Conservation (phyloP, 2,888 invertebrate species). For the Hofmannophila pseudospretella region DNA sequence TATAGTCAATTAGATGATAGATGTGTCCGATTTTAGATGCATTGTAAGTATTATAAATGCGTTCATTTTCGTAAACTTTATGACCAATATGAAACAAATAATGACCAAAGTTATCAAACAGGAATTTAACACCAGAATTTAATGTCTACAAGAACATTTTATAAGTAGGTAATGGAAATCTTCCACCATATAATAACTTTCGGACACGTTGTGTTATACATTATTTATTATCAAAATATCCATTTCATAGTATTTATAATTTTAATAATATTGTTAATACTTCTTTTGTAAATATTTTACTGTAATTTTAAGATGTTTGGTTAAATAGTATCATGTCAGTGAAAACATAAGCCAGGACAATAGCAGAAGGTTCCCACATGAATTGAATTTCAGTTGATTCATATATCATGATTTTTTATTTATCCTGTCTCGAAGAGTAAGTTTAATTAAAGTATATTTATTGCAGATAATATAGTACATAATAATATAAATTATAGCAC, state of each 20-base stretch:
- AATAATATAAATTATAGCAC: constrained; percentile 51
- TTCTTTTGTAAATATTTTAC: constrained; percentile 68
- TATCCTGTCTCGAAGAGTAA: constrained; percentile 39
- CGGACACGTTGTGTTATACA: constrained; percentile 63
- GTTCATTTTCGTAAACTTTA: constrained; percentile 10
- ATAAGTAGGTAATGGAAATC: constrained; percentile 24
- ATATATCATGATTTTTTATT: constrained; percentile 34
- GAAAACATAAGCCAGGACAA: constrained; percentile 12
- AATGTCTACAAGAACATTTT: constrained; percentile 19
- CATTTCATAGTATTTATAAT: constrained; percentile 68
- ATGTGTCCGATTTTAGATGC: constrained; percentile 23
- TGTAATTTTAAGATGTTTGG: constrained; percentile 49
- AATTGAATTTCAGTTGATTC: constrained; percentile 31
- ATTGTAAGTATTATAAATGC: constrained; percentile 4
- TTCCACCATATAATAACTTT: constrained; percentile 48
- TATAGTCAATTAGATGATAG: constrained; percentile 37
- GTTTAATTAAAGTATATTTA: constrained; percentile 58
- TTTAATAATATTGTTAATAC: constrained; percentile 55
- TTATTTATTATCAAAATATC: constrained; percentile 67
- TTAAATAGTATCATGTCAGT: constrained; percentile 34
- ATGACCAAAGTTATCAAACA: constrained; percentile 67
- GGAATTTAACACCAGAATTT: constrained; percentile 50
- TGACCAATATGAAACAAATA: constrained; percentile 54
- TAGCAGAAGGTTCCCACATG: constrained; percentile 10
- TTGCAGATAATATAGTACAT: constrained; percentile 56